Base-by-base conservation (phyloP, 2,797 vertebrate genomes). In the Lepus townsendii region DNA sequence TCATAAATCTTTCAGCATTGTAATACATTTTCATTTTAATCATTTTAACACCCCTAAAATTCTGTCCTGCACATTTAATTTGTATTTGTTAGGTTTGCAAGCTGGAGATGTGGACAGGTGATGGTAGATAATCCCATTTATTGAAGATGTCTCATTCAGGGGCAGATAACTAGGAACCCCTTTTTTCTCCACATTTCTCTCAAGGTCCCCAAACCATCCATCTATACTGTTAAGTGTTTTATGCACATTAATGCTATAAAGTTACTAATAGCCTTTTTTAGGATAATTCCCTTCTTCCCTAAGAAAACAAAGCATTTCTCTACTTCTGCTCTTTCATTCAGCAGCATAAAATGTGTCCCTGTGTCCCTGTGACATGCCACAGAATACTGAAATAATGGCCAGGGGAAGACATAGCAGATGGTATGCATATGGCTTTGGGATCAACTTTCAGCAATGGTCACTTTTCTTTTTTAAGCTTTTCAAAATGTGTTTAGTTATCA, bases 1-100 rank as follows among this genome's bases (percentile, higher is more conserved):
- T 95, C 60, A 38, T 84, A 92, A 96, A 91, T 93, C 85, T 96
- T 96, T 92, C 65, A 82, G 42, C 30, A 93, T 73, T 30, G 12
- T 38, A 91, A 22, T 83, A 87, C 42, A 26, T 86, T 92, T 94
- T 93, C 47, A 89, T 96, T 97, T 86, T 80, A 87, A 90, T 68
- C 93, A 95, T 88, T 83, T 90, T 63, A 5, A 17, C 91, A 83
- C 90, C 54, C n/a, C 26, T 65, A 89, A 92, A 95, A 97, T 93
- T 96, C 83, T 95, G 4, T 77, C 57, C n/a, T 63, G 65, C 1
- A n/a, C 13, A 77, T 92, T 88, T 94, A 91, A 89, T 93, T 94
- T 93, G 42, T 47, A 47, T 47, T 8, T 47, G 42, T n/a, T 20
- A 7, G n/a, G 24, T 4, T 38, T 24, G n/a, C 3, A 57, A 77